phyloP scores from a whole-genome alignment of 2,888 invertebrate genomes.

The Thumatha senex region DNA sequence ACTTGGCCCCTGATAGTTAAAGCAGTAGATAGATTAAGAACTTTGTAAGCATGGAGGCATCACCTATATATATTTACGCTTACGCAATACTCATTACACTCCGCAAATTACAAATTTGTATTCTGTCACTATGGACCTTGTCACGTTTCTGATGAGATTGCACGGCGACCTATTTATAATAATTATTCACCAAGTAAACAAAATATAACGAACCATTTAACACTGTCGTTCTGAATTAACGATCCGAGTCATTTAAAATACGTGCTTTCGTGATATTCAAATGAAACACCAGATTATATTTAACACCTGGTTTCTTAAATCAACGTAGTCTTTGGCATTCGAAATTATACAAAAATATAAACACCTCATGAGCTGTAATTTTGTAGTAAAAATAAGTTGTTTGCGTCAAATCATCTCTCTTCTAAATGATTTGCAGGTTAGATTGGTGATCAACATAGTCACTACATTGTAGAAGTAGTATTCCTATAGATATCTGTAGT shows the following conservation, averaged over 20 bases:
- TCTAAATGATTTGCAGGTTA: conserved; percentile 13
- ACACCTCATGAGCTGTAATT: conserved; percentile 17
- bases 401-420: conserved; percentile 28
- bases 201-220: conserved; percentile 67
- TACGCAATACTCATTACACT: conserved; percentile 22
- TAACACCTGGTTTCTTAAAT: conserved; percentile 58
- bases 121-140: conserved; percentile 40
- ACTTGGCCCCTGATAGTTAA: not conserved
- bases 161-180: conserved; percentile 62
- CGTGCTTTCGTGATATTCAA: conserved; percentile 33
- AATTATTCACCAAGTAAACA: conserved; percentile 64
- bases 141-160: conserved; percentile 45
- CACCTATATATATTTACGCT: conserved; percentile 4
- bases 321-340: conserved; percentile 47
- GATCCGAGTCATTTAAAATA: conserved; percentile 40
- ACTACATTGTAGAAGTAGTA: not conserved
- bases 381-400: conserved; percentile 31
- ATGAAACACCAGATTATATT: conserved; percentile 45
- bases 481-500: too few relatives aligned
- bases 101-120: conserved; percentile 36
- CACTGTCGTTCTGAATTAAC: conserved; percentile 67
- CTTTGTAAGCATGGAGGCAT: not conserved
- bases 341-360: conserved; percentile 38
- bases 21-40: not conserved
- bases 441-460: not conserved